Evolutionary conservation across 2,113 vertebrate genomes (phyloP).

Genomic region (Aix galericulata): DNA sequence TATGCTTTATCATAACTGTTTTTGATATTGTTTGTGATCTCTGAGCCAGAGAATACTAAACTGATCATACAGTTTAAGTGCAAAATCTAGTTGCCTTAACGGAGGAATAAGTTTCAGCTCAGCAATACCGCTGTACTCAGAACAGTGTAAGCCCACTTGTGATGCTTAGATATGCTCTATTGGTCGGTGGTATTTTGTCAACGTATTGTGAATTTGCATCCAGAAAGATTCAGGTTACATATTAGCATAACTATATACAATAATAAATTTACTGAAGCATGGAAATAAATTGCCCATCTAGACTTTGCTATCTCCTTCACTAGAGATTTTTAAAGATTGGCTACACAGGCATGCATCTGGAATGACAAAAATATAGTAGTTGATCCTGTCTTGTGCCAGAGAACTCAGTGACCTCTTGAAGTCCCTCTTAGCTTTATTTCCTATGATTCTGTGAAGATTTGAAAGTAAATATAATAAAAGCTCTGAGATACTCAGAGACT

Average conservation of each 20-base stretch:
- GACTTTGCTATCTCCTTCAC: background rate
- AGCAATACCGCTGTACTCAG: background rate
- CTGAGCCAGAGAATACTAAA: background rate
- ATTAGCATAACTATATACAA: background rate
- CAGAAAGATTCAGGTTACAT: background rate
- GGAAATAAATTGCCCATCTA: background rate
- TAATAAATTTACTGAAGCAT: background rate
- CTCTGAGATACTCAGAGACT: background rate
- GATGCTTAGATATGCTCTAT: rapidly evolving
- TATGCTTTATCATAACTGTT: background rate
- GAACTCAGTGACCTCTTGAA: conserved; percentile 17
- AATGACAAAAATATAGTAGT: background rate
- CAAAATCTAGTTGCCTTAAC: background rate
- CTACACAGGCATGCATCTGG: background rate
- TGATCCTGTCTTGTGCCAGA: background rate
- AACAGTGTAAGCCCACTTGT: rapidly evolving
- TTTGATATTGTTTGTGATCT: background rate
- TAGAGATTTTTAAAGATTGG: background rate
- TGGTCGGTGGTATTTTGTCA: rapidly evolving
- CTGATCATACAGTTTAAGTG: background rate
- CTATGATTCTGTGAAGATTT: conserved; percentile 29
- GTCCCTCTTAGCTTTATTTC: conserved; percentile 17
- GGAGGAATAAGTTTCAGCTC: background rate
- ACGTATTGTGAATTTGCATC: background rate
- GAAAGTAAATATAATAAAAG: conserved; percentile 57